These are phyloP conservation scores for Lymantria dispar DNA, from an alignment of 2,888 invertebrate species.

Conservation along the genomic window DNA sequence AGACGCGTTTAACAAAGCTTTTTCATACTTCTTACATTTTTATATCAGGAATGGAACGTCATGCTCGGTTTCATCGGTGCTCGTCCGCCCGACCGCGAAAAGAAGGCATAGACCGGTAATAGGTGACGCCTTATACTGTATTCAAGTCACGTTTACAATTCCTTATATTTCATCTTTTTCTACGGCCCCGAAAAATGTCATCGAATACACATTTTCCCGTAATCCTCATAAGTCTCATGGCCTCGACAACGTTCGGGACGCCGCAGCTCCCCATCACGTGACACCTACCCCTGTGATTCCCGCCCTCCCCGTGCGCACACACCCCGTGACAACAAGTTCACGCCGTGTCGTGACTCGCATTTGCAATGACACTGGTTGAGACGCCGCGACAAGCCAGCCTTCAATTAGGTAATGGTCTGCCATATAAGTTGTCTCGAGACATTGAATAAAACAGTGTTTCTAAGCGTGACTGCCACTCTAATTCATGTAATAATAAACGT, in stretches of 20 bases:
- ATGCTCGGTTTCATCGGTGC: slow-evolving; percentile 76
- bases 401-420: slow-evolving; percentile 54
- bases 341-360: slow-evolving; percentile 67
- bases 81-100: slow-evolving; percentile 75
- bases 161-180: slow-evolving; percentile 82
- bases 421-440: slow-evolving; percentile 47
- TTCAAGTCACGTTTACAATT: slow-evolving; percentile 80
- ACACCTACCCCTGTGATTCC: slow-evolving; percentile 37
- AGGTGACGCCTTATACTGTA: slow-evolving; percentile 71
- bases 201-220: slow-evolving; percentile 82
- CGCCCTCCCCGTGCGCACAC: slow-evolving; percentile 8
- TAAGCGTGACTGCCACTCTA: slow-evolving; percentile 25
- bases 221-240: slow-evolving; percentile 80
- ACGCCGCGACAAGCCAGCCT: slow-evolving; percentile 48
- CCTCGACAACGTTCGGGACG: slow-evolving; percentile 59
- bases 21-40: slow-evolving; percentile 77
- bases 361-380: slow-evolving; percentile 50
- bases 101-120: slow-evolving; percentile 77
- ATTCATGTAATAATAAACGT: slow-evolving; percentile 24
- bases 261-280: slow-evolving; percentile 46
- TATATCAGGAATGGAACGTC: slow-evolving; percentile 79
- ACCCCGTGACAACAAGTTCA: slow-evolving; percentile 57
- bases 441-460: slow-evolving; percentile 36
- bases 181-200: slow-evolving; percentile 80
- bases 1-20: slow-evolving; percentile 81